These are phyloP conservation scores for Loriculus beryllinus DNA, from an alignment of 2,797 vertebrate genomes.

Conservation along the genomic window DNA sequence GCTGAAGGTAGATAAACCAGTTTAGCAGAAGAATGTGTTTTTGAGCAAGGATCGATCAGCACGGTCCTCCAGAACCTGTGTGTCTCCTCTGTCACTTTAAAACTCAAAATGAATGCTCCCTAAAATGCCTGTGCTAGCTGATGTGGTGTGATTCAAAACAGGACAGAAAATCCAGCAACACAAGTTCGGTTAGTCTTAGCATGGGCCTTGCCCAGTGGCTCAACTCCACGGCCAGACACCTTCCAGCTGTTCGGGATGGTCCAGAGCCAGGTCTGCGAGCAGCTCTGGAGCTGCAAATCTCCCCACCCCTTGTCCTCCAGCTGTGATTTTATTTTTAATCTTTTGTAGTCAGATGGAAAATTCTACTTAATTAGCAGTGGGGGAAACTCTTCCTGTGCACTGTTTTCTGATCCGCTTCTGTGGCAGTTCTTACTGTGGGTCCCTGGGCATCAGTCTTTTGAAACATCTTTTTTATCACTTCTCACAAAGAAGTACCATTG, in stretches of 20 bases:
- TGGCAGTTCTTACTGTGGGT: background rate
- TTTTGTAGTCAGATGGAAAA: background rate
- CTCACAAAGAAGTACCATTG: background rate
- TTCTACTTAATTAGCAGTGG: background rate
- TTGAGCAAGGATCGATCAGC: rapidly evolving
- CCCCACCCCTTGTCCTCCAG: background rate
- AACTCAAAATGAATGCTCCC: background rate
- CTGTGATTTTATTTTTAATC: background rate
- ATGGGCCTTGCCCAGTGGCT: background rate
- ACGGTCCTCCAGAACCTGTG: rapidly evolving
- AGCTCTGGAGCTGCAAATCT: background rate
- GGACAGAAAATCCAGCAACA: background rate
- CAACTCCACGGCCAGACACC: background rate
- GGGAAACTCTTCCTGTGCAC: background rate
- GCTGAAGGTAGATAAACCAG: background rate
- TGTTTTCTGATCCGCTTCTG: background rate
- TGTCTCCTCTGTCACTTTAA: no score
- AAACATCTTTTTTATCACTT: background rate
- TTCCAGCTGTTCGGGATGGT: background rate
- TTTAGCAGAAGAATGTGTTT: background rate
- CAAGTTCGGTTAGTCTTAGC: rapidly evolving
- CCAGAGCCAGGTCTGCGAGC: background rate
- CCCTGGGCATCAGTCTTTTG: background rate
- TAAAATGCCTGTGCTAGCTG: rapidly evolving
- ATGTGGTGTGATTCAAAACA: background rate